Evolutionary conservation across 2,113 vertebrate species (phyloP), one percentile per base, ranked within the genome.

Genomic region (Xenotilapia flavipinnis): DNA sequence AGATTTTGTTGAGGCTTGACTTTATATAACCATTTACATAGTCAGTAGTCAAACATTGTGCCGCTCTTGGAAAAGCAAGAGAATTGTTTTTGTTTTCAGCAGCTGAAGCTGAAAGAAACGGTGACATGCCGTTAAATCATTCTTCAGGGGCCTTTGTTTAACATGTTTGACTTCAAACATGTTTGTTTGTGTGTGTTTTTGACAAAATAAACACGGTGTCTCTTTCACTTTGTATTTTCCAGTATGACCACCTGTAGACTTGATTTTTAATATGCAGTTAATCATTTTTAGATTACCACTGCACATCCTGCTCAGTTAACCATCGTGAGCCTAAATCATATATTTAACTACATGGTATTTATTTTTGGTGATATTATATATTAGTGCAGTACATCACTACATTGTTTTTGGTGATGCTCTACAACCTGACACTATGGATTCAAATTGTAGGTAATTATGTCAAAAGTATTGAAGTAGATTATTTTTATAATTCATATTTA

Each of bases 311-410:
- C 40, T 75, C 40, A 26, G 85, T 87, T 89, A 82, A 88, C 81
- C 62, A 47, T 75, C 10, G 17, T 3, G 9, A 80, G 56, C 70
- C 28, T 56, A 14, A 79, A 85, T 86, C 17, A 77, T 75, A 45
- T 87, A 87, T 90, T 93, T 82, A 88, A 36, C 75, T 70, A 73
- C 77, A 68, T n/a, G 7, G 19, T 38, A 38, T 21, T 91, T 92
- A 83, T 65, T 9, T 91, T 91, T 89, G 42, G 90, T 92, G 40
- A 62, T 73, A 86, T 90, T 81, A 84, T 49, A 17, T 83, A 40
- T 51, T 80, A 62, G 82, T 70, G 38, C 12, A 23, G 38, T 42
- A 23, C 36, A 42, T 23, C 38, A 23, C 38, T 65, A 38, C 60
- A 70, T 82, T 13, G 38, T 73, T 45, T 42, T 42, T 70, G 7